These are phyloP conservation scores for Tetragnatha versicolor DNA, from an alignment of 1,140 invertebrate species.

Conservation along the genomic window DNA sequence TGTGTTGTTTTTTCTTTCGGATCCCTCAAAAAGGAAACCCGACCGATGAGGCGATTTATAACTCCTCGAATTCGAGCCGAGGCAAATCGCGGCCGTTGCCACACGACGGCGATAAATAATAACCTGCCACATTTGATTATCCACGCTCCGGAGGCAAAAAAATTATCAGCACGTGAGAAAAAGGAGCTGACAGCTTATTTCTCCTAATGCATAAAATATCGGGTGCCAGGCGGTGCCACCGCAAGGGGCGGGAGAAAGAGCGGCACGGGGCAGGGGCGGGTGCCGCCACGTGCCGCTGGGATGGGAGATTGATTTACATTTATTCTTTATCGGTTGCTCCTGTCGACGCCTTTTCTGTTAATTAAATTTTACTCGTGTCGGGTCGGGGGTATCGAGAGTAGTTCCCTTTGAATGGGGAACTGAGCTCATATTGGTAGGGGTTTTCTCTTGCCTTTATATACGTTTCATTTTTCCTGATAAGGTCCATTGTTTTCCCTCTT, in stretches of 20 bases:
- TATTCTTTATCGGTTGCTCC: too few relatives aligned
- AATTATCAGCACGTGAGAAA: slow-evolving; percentile 17
- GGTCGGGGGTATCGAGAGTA: too few relatives aligned
- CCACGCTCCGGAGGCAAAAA: slow-evolving; percentile 35
- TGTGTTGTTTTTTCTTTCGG: too few relatives aligned
- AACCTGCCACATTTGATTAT: slow-evolving; percentile 55
- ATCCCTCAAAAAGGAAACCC: too few relatives aligned
- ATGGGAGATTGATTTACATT: slow-evolving; percentile 32
- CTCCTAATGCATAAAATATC: slow-evolving; percentile 54
- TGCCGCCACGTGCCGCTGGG: slow-evolving; percentile 7
- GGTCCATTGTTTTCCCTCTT: too few relatives aligned
- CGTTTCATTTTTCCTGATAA: too few relatives aligned
- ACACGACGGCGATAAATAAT: slow-evolving; percentile 49
- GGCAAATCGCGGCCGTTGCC: not conserved
- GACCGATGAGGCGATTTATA: too few relatives aligned
- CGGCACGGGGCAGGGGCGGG: not conserved
- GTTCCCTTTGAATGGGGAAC: too few relatives aligned
- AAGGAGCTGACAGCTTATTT: slow-evolving; percentile 48
- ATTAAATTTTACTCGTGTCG: not conserved
- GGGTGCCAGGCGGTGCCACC: not conserved
- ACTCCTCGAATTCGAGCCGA: not conserved
- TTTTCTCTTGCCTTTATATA: too few relatives aligned
- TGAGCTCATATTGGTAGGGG: too few relatives aligned
- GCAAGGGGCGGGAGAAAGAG: slow-evolving; percentile 18
- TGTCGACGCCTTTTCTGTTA: too few relatives aligned